Evolutionary conservation across 1,140 invertebrate genomes (phyloP), one percentile per base, ranked within the genome.

Genomic region (Megathymus violae): DNA sequence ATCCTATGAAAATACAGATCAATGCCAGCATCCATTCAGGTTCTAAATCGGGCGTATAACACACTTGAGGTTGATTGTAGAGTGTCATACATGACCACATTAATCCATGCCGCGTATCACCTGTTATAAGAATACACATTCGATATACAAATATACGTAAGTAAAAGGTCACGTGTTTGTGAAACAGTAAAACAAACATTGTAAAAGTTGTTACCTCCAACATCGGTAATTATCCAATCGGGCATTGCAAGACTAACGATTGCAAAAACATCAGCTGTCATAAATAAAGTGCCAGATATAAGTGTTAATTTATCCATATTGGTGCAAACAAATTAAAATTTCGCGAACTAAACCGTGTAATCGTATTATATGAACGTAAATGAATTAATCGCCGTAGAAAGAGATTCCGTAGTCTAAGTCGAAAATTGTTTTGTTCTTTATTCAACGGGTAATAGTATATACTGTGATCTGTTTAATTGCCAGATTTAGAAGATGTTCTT

Each of bases 181-280:
- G 10, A 36, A 36, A 2, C 4, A 41, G 51, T 48, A 59, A 16
- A 58, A 16, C 44, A 68, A 69, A 51, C 13, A 46, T 36, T 19
- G 6, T 40, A 17, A 11, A 3, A 1, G 11, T 36, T 31, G 11
- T 85, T 93, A 96, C 97, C 96, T 90, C 97, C 97, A 73, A 98
- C 96, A 90, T 98, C 97, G 3, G 97, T 97, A 27, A 98, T 96
- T 76, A 99, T 98, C 98, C 98, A 99, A 88, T 98, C 97, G 34
- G 98, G 97, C 94, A 98, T 96, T 4, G 97, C 95, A 67, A 99
- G 93, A 89, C 97, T 98, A 0, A 97, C 94, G 64, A 98, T 96
- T 15, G 97, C 97, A 93, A 98, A 98, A 38, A 98, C 93, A 93
- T 98, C 97, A 31, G 97, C 97, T 22, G 96, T 94, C 83, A 98